Percentiles rank a stretch among this genome's conserved stretches.
Evolutionary conservation across 2,797 vertebrate genomes (phyloP).

Genomic region (Lutjanus argentimaculatus): DNA sequence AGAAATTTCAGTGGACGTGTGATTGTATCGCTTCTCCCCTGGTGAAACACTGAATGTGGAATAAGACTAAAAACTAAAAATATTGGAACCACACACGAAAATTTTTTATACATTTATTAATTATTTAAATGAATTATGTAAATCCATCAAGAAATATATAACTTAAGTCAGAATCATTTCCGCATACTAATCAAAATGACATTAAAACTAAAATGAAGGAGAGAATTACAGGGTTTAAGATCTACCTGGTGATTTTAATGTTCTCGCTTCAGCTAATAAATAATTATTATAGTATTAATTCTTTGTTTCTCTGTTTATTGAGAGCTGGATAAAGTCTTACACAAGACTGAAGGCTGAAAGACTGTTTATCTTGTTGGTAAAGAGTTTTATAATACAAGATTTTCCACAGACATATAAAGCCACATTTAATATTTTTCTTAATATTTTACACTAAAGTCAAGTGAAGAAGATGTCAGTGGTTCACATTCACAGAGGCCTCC

Average conservation of each 20-base stretch:
- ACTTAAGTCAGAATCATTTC: neutral
- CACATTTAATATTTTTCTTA: neutral
- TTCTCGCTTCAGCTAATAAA: neutral
- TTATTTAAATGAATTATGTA: neutral
- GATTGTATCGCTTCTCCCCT: no score
- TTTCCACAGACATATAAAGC: neutral
- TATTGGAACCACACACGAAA: neutral
- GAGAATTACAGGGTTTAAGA: neutral
- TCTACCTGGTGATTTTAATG: no score
- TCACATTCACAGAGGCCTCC: conserved; percentile 32
- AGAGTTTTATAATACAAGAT: neutral
- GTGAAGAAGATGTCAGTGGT: conserved; percentile 1
- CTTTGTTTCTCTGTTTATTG: neutral
- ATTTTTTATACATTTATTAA: neutral
- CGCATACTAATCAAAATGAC: neutral
- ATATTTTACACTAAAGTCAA: neutral
- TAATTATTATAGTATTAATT: neutral
- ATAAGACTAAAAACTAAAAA: neutral
- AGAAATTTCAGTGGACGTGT: no score
- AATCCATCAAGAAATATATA: neutral
- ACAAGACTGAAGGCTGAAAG: neutral
- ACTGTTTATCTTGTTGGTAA: neutral
- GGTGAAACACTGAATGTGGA: neutral
- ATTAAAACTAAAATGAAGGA: neutral
- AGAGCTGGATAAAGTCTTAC: neutral